A percentile compares a stretch with the other conserved stretches of the same genome.
Evolutionary conservation across 2,113 vertebrate species (phyloP).

Genomic region (Heptranchias perlo): DNA sequence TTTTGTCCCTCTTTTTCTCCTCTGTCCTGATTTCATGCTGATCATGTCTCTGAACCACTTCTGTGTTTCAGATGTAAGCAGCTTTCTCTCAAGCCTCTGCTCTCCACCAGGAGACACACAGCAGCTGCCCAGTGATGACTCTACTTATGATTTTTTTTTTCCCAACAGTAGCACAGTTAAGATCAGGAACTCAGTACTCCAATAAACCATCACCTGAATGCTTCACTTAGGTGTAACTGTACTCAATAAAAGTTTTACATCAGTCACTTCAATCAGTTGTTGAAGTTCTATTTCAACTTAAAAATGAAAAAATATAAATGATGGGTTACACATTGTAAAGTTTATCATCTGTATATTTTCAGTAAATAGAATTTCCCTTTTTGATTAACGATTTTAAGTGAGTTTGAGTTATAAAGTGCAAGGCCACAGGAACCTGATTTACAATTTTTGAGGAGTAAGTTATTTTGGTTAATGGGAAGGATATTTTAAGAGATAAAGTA

Average conservation of each 20-base stretch:
- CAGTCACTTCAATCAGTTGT: not conserved
- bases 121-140: not conserved
- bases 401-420: not conserved
- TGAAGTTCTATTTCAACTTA: not conserved
- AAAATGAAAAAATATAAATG: slow-evolving; percentile 6
- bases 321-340: not conserved
- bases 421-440: not conserved
- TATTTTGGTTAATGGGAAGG: not conserved
- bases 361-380: not conserved
- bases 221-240: not conserved
- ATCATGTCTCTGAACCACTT: not conserved
- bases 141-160: not conserved
- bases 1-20: not conserved
- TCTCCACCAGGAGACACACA: not conserved
- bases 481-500: not conserved
- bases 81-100: not conserved
- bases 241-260: not conserved
- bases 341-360: not conserved
- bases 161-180: not conserved
- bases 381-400: slow-evolving; percentile 7
- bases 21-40: not conserved
- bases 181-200: not conserved
- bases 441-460: not conserved
- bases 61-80: not conserved
- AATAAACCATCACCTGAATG: not conserved